Percentiles rank a stretch among this genome's conserved stretches.
These are phyloP conservation scores for Chaenocephalus aceratus DNA, from an alignment of 2,113 vertebrate species.

Conservation along the genomic window DNA sequence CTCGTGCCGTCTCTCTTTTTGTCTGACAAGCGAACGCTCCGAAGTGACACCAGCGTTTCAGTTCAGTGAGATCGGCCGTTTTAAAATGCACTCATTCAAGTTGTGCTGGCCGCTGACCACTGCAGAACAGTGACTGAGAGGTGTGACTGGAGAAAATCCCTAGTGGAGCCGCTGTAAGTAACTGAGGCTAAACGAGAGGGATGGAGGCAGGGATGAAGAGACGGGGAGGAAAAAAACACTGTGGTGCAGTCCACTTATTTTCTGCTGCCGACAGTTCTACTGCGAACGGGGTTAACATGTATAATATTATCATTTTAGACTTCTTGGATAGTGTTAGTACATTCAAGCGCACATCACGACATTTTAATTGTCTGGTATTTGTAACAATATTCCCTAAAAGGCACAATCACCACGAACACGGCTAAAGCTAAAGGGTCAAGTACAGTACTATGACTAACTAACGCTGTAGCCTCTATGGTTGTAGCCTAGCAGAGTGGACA, in stretches of 20 bases:
- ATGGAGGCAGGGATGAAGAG: not conserved
- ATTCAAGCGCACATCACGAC: not conserved
- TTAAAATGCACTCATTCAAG: constrained; percentile 2
- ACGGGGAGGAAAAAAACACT: not conserved
- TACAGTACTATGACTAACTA: too few species aligned
- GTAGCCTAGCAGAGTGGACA: too few species aligned
- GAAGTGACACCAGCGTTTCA: constrained; percentile 55
- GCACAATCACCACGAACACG: too few species aligned
- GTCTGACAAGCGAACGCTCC: constrained; percentile 47
- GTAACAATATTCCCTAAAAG: too few species aligned
- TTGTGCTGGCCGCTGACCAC: constrained; percentile 40
- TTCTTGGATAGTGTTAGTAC: too few species aligned
- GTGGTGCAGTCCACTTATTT: not conserved
- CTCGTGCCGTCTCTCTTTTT: constrained; percentile 17
- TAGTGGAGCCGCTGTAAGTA: constrained; percentile 22
- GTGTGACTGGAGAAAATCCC: constrained; percentile 49
- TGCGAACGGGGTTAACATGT: too few species aligned
- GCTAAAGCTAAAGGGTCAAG: too few species aligned
- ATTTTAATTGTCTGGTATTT: too few species aligned
- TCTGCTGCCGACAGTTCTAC: not conserved
- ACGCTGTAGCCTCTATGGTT: too few species aligned
- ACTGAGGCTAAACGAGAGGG: constrained; percentile 28
- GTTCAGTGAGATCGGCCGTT: constrained; percentile 46
- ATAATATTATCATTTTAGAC: too few species aligned
- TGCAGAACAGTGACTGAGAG: constrained; percentile 58